Conservation (phyloP, 1,140 invertebrate species). For the Acarapis woodi region DNA sequence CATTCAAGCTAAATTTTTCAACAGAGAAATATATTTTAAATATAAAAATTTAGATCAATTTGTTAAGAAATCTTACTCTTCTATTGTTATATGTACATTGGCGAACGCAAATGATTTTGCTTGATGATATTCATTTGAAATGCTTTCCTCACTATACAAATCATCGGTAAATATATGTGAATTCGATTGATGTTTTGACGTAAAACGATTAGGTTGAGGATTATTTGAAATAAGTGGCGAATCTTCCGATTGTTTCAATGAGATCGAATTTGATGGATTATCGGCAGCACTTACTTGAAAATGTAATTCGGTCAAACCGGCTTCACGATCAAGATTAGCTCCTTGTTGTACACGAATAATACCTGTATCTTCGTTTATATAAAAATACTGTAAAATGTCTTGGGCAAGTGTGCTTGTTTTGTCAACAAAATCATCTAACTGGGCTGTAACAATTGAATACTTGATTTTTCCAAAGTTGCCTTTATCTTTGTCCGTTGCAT, state of each 20-base stretch:
- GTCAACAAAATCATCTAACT: neutral
- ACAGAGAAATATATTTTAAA: no score
- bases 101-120: no score
- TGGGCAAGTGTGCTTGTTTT: neutral
- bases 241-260: neutral
- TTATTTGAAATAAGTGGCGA: neutral
- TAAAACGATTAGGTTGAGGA: no score
- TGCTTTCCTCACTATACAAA: no score
- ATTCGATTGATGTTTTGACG: no score
- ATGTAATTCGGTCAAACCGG: neutral
- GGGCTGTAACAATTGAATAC: slow-evolving; percentile 3
- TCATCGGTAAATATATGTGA: no score
- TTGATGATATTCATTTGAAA: no score
- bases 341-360: slow-evolving; percentile 34
- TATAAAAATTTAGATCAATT: no score
- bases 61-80: no score
- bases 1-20: no score
- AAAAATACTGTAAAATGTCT: slow-evolving; percentile 27
- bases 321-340: slow-evolving; percentile 1
- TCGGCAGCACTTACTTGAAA: slow-evolving; percentile 2
- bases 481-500: slow-evolving; percentile 70
- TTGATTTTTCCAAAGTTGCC: slow-evolving; percentile 20
- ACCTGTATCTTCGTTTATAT: slow-evolving; percentile 60
- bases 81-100: no score
- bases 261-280: neutral